Conservation (phyloP, 2,113 vertebrate species). For the Pollimyrus isidori region DNA sequence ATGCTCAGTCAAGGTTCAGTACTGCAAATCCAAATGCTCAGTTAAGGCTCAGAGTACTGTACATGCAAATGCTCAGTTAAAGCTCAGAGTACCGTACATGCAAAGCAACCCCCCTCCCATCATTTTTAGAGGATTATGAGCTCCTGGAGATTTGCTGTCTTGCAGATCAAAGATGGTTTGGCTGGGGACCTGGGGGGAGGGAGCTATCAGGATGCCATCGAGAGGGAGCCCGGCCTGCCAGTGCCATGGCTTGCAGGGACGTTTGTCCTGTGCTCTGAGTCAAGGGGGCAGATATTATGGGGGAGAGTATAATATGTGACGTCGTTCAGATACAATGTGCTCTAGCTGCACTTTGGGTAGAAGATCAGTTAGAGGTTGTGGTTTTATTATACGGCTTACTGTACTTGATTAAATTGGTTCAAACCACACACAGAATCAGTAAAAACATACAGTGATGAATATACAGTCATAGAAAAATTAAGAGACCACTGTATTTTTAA, state of each 20-base stretch:
- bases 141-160: slow-evolving; percentile 27
- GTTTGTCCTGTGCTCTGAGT: slow-evolving; percentile 15
- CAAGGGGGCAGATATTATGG: not conserved
- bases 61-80: too few species aligned
- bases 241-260: slow-evolving; percentile 33
- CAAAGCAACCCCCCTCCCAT: not conserved
- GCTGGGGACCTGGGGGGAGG: slow-evolving; percentile 31
- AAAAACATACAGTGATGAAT: not conserved
- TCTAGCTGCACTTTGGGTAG: too few species aligned
- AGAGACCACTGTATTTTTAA: too few species aligned
- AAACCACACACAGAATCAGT: not conserved
- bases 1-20: too few species aligned
- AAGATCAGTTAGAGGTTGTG: too few species aligned
- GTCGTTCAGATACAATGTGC: too few species aligned
- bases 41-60: too few species aligned
- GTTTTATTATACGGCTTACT: too few species aligned
- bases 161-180: slow-evolving; percentile 33
- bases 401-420: too few species aligned
- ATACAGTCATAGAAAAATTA: not conserved
- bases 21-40: too few species aligned
- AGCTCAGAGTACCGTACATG: too few species aligned
- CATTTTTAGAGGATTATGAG: slow-evolving; percentile 24
- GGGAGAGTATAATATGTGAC: not conserved
- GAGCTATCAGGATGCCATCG: slow-evolving; percentile 34
- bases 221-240: slow-evolving; percentile 23